phyloP scores from a whole-genome alignment of 1,140 invertebrate genomes.

The Ctenoplectra terminalis region DNA sequence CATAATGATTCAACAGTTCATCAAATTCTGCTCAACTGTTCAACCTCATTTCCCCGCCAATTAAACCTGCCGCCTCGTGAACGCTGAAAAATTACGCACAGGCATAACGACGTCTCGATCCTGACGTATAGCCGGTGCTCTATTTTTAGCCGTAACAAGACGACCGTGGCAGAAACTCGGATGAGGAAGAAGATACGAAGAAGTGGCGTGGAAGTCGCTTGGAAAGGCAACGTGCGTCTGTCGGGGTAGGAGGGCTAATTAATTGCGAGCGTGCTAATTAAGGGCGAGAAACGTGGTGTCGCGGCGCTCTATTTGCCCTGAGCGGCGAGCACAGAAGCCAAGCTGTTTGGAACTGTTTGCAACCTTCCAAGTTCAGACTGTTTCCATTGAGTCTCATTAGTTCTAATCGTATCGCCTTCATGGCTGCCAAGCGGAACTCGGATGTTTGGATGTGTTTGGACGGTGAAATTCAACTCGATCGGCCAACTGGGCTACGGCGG shows the following conservation, averaged over 20 bases:
- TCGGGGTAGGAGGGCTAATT: slow-evolving; percentile 45
- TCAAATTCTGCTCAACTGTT: too few species aligned
- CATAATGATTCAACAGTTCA: too few species aligned
- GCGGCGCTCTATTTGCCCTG: slow-evolving; percentile 22
- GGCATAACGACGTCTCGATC: slow-evolving; percentile 28
- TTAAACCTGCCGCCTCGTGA: background rate
- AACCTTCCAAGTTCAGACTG: slow-evolving; percentile 19
- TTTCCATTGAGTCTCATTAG: slow-evolving; percentile 27
- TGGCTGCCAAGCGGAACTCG: background rate
- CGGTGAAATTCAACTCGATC: background rate
- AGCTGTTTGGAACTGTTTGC: slow-evolving; percentile 26
- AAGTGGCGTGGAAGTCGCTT: slow-evolving; percentile 27
- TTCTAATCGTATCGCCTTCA: slow-evolving; percentile 29
- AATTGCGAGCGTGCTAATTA: slow-evolving; percentile 55
- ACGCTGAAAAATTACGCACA: background rate
- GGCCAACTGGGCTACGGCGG: too few species aligned
- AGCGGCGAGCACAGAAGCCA: background rate
- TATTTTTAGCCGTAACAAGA: slow-evolving; percentile 51
- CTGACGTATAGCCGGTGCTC: slow-evolving; percentile 1
- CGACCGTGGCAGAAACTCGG: background rate
- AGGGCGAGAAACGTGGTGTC: slow-evolving; percentile 31
- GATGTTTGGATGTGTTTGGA: slow-evolving; percentile 11
- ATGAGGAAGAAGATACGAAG: slow-evolving; percentile 40
- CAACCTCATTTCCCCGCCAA: background rate
- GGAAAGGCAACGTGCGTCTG: slow-evolving; percentile 25